phyloP scores from a whole-genome alignment of 2,888 invertebrate genomes.

The Lottia scabra region DNA sequence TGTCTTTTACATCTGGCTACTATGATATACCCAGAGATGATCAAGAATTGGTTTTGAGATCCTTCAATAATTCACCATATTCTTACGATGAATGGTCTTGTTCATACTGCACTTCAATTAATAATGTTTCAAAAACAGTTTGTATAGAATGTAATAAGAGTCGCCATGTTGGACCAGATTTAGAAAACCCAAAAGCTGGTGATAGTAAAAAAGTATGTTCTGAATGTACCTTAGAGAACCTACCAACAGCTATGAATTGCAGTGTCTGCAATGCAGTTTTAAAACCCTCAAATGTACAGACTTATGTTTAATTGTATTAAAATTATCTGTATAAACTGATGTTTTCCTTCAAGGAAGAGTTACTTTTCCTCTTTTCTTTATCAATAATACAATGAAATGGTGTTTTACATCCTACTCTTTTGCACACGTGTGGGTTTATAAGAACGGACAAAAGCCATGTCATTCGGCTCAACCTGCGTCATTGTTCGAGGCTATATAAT shows the following conservation, averaged over 20 bases:
- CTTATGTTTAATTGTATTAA: constrained; percentile 12
- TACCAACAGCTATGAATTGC: constrained; percentile 21
- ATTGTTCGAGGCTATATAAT: no score
- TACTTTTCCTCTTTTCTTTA: no score
- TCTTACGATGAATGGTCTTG: constrained; percentile 26
- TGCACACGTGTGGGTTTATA: no score
- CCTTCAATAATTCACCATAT: not conserved
- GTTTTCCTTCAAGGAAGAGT: no score
- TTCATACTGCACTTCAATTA: constrained; percentile 35
- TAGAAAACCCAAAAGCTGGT: constrained; percentile 29
- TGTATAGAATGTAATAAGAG: constrained; percentile 40
- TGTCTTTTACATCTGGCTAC: no score
- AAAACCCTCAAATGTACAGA: constrained; percentile 10
- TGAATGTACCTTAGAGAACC: constrained; percentile 39
- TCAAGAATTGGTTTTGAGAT: not conserved
- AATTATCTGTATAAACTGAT: no score
- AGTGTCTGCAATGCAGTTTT: constrained; percentile 31
- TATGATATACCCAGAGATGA: not conserved
- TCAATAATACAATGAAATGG: no score
- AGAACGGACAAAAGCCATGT: no score
- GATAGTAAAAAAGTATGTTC: constrained; percentile 28
- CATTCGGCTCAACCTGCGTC: no score
- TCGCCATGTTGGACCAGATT: constrained; percentile 22
- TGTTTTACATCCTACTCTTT: no score
- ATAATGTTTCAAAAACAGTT: constrained; percentile 13